Base-by-base conservation (phyloP, 2,888 invertebrate species). In the Pegoplata infirma region DNA sequence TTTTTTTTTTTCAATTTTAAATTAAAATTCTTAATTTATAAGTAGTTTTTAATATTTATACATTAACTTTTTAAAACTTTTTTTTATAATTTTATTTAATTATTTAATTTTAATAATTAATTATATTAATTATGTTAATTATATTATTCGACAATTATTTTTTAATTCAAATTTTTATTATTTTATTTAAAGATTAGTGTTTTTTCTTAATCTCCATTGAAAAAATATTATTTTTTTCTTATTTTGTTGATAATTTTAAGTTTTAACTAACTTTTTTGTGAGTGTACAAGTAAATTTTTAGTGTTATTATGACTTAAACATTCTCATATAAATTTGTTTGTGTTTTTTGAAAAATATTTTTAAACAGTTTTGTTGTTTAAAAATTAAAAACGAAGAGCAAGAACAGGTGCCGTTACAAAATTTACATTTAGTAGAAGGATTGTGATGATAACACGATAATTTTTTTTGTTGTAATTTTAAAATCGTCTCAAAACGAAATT, bases 371-470 rank as follows among this genome's bases (percentile, higher is more conserved):
- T 10, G 3, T 2, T 32, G 32, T 32, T 32, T 28, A 1, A 32
- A 32, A 10, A 32, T 12, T 40, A 5, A 12, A 40, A n/a, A 40
- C 25, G 28, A 44, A 23, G 21, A 10, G 47, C 7, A 5, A 19
- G 6, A 47, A 21, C 28, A 49, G 63, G 49, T 63, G 63, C 63
- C 36, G 63, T 51, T 63, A 49, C n/a, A 14, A 5, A 32, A 32
- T 40, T 40, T 40, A 40, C 36, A n/a, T n/a, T n/a, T n/a, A n/a
- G n/a, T n/a, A n/a, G n/a, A n/a, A n/a, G n/a, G n/a, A n/a, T n/a
- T n/a, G n/a, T n/a, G 1, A 32, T 32, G 1, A 10, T 32, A 10
- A 23, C 23, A 32, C 10, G 5, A 36, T n/a, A 19, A 21, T 32
- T 19, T 32, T 40, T n/a, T n/a, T 46, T 46, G 16, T 46, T 23